Percentiles rank a stretch among this genome's conserved stretches.
These are phyloP conservation scores for Eupeodes luniger DNA, from an alignment of 2,888 invertebrate species.

Conservation along the genomic window DNA sequence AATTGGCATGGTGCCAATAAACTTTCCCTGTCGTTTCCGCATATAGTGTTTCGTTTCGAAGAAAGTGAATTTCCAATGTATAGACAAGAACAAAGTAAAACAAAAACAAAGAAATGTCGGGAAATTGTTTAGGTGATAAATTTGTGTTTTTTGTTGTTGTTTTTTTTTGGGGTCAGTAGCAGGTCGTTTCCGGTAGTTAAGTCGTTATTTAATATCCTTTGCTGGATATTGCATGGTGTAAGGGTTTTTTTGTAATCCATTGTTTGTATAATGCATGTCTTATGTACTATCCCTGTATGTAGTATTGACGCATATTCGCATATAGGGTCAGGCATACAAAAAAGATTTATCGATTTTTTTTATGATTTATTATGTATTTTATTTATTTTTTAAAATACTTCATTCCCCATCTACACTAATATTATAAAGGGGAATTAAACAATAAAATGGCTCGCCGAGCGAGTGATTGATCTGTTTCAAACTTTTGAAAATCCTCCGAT, in stretches of 20 bases:
- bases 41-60: background rate
- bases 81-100: background rate
- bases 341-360: too few relatives aligned
- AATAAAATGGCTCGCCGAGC: too few relatives aligned
- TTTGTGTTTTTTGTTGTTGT: conserved; percentile 7
- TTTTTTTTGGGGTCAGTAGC: conserved; percentile 44
- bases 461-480: too few relatives aligned
- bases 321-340: background rate
- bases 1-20: conserved; percentile 47
- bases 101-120: background rate
- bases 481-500: too few relatives aligned
- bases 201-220: background rate
- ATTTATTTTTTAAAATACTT: too few relatives aligned
- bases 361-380: too few relatives aligned
- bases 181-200: conserved; percentile 50
- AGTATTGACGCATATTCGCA: background rate
- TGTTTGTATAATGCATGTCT: background rate
- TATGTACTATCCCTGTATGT: background rate
- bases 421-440: too few relatives aligned
- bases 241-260: background rate
- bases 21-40: conserved; percentile 32
- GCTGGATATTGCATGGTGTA: background rate
- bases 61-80: conserved; percentile 43
- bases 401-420: too few relatives aligned
- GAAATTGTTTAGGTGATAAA: conserved; percentile 25